Percentiles rank a stretch among this genome's conserved stretches.
These are phyloP conservation scores for Trididemnum nubilum DNA, from an alignment of 23 tunicate species.

Conservation along the genomic window DNA sequence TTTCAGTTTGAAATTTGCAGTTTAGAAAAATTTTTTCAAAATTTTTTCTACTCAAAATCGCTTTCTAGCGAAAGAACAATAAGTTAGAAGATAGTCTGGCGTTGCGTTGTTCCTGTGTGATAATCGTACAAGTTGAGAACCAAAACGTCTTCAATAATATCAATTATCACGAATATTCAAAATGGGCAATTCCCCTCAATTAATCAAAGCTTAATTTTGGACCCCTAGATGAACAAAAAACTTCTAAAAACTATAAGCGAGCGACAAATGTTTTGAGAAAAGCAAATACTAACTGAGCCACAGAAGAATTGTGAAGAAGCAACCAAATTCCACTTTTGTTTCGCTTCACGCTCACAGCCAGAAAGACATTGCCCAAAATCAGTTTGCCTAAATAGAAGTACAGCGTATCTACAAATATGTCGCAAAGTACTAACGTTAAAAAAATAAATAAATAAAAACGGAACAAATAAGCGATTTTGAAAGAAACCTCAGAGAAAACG, in stretches of 20 bases:
- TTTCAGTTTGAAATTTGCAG: not conserved
- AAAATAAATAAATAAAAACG: conserved; percentile 18
- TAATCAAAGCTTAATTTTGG: too few relatives aligned
- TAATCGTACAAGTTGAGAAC: too few relatives aligned
- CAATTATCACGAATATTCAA: too few relatives aligned
- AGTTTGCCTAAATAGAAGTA: conserved; percentile 55
- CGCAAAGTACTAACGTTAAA: not conserved
- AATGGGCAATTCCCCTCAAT: too few relatives aligned
- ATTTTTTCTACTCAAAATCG: not conserved
- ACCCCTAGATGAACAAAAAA: too few relatives aligned
- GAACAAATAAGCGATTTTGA: too few relatives aligned
- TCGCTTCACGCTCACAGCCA: conserved; percentile 25
- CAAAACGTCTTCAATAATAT: too few relatives aligned
- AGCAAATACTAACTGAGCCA: conserved; percentile 45
- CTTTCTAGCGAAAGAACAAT: not conserved
- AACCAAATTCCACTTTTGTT: conserved; percentile 56
- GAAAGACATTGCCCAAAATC: conserved; percentile 38
- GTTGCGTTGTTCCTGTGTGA: too few relatives aligned
- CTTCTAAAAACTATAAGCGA: too few relatives aligned
- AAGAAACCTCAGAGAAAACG: too few relatives aligned
- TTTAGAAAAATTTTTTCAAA: not conserved
- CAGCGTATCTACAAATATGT: too few relatives aligned
- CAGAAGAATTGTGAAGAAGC: conserved; percentile 33
- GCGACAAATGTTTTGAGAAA: too few relatives aligned
- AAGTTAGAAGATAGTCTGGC: not conserved